A percentile compares a stretch with the other conserved stretches of the same genome.
phyloP scores from a whole-genome alignment of 2,113 vertebrate species.

The Galemys pyrenaicus region DNA sequence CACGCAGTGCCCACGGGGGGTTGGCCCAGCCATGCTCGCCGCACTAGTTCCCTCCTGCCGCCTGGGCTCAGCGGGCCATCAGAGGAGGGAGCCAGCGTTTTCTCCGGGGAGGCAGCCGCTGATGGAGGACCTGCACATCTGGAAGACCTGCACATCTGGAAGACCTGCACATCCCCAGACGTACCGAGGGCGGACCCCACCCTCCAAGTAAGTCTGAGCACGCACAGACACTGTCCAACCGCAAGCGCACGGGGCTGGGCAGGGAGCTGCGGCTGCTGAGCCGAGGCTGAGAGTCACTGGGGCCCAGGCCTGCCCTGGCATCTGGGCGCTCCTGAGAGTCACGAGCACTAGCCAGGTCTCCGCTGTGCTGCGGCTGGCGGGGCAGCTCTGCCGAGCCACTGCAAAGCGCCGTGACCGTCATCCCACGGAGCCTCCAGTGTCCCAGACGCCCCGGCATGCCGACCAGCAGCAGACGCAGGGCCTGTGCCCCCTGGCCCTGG shows the following conservation, averaged over 20 bases:
- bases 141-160: no score
- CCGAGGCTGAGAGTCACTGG: not conserved
- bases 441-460: no score
- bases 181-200: not conserved
- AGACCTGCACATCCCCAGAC: no score
- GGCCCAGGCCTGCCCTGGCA: no score
- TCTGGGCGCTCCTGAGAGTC: not conserved
- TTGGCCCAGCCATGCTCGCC: not conserved
- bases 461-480: not conserved
- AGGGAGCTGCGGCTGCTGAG: no score
- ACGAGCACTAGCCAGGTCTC: not conserved
- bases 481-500: not conserved
- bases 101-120: not conserved
- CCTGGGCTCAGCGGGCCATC: accelerated
- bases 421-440: not conserved
- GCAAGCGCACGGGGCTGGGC: accelerated
- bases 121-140: no score
- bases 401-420: not conserved
- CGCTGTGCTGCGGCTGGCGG: accelerated
- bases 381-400: not conserved
- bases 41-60: no score
- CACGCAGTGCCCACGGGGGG: accelerated
- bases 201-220: not conserved
- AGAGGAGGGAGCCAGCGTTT: not conserved
- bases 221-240: not conserved